Evolutionary conservation across 2,113 vertebrate species (phyloP), one percentile per base, ranked within the genome.

Genomic region (Eurypyga helias): DNA sequence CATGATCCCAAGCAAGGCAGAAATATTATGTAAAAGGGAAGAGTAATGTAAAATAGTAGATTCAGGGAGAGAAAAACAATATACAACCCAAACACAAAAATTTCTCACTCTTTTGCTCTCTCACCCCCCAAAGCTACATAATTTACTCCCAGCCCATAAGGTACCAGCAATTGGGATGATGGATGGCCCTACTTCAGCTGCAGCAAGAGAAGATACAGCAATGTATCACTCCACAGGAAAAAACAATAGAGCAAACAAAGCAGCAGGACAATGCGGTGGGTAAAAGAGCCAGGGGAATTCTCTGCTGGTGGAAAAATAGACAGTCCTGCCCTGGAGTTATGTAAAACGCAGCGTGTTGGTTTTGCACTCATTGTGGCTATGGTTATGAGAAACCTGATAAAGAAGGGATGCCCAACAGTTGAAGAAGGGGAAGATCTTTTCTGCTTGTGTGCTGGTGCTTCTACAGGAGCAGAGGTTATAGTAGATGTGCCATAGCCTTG

Each of bases 81-180:
- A 4, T n/a, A 67, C 28, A 60, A 58, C 6, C 5, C 34, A 69
- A 93, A 77, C 29, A 58, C 52, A 94, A 54, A 81, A 80, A 46
- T 9, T n/a, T 79, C 33, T 49, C 11, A 9, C 48, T 85, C n/a
- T 95, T 89, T 73, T 77, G 38, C 45, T 92, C 55, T 72, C 33
- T 76, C 5, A 3, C 55, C 80, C 80, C 93, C 95, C 87, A 93
- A 96, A 89, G 97, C 95, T 98, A 97, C 97, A 96, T 98, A 97
- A 98, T 98, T 98, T 98, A 98, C 96, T 98, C 97, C 97, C 97
- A 97, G 97, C 96, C 98, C 98, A 97, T 98, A 97, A 98, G 97
- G 97, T 87, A 94, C 75, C 93, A 78, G 87, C 96, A 98, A 98
- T 78, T 96, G 97, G 96, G 75, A 98, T 98, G 98, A 98, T 98